Percentiles rank a stretch among this genome's conserved stretches.
These are phyloP conservation scores for Pristionchus arcanus DNA, from an alignment of 2,888 invertebrate genomes.

Conservation along the genomic window DNA sequence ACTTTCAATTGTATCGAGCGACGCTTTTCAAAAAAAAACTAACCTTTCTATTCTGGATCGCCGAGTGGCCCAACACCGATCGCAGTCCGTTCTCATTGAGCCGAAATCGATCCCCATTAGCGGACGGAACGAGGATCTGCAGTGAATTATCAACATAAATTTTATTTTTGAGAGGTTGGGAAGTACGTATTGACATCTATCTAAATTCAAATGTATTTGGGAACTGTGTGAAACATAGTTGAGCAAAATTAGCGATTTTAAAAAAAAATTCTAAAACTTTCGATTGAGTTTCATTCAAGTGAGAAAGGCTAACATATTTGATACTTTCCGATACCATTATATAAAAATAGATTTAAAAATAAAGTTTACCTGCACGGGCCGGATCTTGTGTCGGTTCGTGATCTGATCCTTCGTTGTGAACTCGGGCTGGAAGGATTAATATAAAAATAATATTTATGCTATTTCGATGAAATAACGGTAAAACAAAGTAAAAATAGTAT, in stretches of 20 bases:
- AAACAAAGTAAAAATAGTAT: no score
- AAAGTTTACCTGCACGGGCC: constrained; percentile 74
- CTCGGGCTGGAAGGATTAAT: constrained; percentile 60
- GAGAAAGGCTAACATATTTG: background rate
- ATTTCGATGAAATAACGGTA: no score
- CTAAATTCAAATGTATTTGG: background rate
- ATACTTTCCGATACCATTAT: no score
- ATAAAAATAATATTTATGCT: no score
- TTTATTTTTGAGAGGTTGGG: no score
- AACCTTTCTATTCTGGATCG: constrained; percentile 77
- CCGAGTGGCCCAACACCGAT: constrained; percentile 73
- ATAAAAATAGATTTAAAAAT: background rate
- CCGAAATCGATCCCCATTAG: constrained; percentile 71
- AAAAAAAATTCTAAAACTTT: no score
- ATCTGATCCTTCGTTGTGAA: constrained; percentile 72
- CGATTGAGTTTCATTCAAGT: background rate
- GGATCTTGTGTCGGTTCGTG: constrained; percentile 76
- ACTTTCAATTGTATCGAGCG: no score
- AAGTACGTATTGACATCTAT: no score
- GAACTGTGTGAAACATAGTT: background rate
- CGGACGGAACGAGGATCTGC: constrained; percentile 70
- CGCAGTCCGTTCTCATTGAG: constrained; percentile 77
- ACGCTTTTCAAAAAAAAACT: no score
- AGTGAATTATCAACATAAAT: constrained; percentile 55
- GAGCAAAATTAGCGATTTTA: background rate